Evolutionary conservation across 2,888 invertebrate species (phyloP).

Genomic region (Pterostichus madidus): DNA sequence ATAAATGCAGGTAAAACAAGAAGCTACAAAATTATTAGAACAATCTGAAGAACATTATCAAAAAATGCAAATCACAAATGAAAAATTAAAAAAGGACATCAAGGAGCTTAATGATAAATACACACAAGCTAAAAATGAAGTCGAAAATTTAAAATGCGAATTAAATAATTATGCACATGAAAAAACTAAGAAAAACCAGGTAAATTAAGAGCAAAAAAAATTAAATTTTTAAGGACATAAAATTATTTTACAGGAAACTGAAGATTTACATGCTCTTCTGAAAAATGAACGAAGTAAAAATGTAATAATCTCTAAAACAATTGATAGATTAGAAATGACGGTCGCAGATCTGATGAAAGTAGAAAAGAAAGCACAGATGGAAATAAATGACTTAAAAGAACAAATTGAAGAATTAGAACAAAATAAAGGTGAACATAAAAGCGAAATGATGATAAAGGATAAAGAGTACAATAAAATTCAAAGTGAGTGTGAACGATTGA

Average conservation of each 20-base stretch:
- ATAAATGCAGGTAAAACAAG: slow-evolving; percentile 27
- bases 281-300: slow-evolving; percentile 51
- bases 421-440: neutral
- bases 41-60: slow-evolving; percentile 31
- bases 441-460: neutral
- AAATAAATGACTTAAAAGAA: slow-evolving; percentile 13
- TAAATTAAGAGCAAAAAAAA: neutral
- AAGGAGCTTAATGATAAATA: slow-evolving; percentile 28
- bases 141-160: slow-evolving; percentile 21
- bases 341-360: slow-evolving; percentile 30
- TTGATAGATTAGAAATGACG: slow-evolving; percentile 39
- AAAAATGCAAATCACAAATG: slow-evolving; percentile 30
- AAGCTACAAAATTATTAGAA: slow-evolving; percentile 12
- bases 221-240: neutral
- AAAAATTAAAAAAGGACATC: slow-evolving; percentile 16
- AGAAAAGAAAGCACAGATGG: slow-evolving; percentile 35
- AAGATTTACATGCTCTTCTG: slow-evolving; percentile 20
- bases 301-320: slow-evolving; percentile 11
- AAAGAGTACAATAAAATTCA: neutral
- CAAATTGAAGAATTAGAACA: slow-evolving; percentile 27
- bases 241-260: slow-evolving; percentile 41
- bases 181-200: neutral
- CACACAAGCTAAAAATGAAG: slow-evolving; percentile 26
- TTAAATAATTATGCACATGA: slow-evolving; percentile 1
- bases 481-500: slow-evolving; percentile 31